Evolutionary conservation across 2,888 invertebrate species (phyloP), one percentile per base, ranked within the genome.

Genomic region (Nipponacmea schrenckii): DNA sequence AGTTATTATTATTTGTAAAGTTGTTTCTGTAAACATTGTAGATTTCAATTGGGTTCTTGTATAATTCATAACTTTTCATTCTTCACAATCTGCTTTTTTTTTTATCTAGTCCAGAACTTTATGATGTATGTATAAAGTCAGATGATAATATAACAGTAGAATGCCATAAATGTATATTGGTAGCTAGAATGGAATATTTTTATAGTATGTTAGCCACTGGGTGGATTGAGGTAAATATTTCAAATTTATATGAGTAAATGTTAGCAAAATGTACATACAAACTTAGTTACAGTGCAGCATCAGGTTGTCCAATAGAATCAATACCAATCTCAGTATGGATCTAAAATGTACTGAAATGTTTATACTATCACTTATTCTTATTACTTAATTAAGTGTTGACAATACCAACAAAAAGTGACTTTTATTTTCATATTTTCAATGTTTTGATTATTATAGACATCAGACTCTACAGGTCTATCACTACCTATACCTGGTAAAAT

Each of bases 151-250:
- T 70, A 27, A 78, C 77, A n/a, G 77, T 83, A 63, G 87, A 90
- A 0, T 95, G 94, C 0, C 96, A 96, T 86, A 94, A 93, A 84
- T 96, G 95, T 85, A 90, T 96, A n/a, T 89, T 96, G 24, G 93
- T 93, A 0, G 93, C 94, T 0, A 89, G 95, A 46, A 89, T 94
- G n/a, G 95, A 96, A 77, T 96, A 96, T 88, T 96, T 96, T 86
- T 92, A 92, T 74, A 93, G 93, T 81, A 94, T 96, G 94, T 93
- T 96, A 81, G 92, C 93, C 83, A 92, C 93, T 81, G 92, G 93
- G 63, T 96, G 95, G 95, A 91, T 92, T 67, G 93, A 93, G 91
- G 93, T 93, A 83, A 86, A 89, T 83, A 56, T 24, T 1, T 27
- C 8, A 39, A 39, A 24, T 62, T 8, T 24, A 7, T 1, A 24